Evolutionary conservation across 2,797 vertebrate genomes (phyloP).

Genomic region (Notamacropus eugenii): DNA sequence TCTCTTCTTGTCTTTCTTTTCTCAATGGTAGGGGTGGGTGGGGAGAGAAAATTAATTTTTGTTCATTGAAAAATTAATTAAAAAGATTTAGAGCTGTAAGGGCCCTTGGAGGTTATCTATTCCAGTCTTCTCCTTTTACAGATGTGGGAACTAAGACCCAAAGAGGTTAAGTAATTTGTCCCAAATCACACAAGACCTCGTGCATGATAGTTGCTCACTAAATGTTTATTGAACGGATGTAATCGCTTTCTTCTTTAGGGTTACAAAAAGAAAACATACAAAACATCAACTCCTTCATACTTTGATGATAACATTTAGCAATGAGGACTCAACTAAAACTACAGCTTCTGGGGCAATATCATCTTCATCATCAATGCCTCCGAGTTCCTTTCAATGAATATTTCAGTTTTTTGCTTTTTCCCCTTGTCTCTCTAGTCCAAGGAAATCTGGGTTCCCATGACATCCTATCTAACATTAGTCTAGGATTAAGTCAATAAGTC

Average conservation of each 20-base stretch:
- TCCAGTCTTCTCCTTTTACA: background rate
- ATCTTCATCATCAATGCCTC: background rate
- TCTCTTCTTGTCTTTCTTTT: background rate
- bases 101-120: background rate
- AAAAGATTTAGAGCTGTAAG: background rate
- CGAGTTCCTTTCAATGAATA: background rate
- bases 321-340: background rate
- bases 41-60: background rate
- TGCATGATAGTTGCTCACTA: background rate
- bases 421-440: background rate
- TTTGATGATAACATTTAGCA: slow-evolving; percentile 31
- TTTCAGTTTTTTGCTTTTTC: background rate
- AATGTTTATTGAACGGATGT: background rate
- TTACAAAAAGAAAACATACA: slow-evolving; percentile 55
- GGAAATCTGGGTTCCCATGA: slow-evolving; percentile 30
- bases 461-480: slow-evolving; percentile 4
- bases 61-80: background rate
- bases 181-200: background rate
- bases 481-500: slow-evolving; percentile 32
- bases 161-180: background rate
- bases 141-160: background rate
- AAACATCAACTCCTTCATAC: slow-evolving; percentile 17
- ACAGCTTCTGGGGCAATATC: background rate
- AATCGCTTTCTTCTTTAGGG: slow-evolving; percentile 17
- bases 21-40: background rate